Percentiles rank a stretch among this genome's conserved stretches.
Conservation (phyloP, 23 tunicate genomes). For the Oikopleura vanhoeffeni region DNA sequence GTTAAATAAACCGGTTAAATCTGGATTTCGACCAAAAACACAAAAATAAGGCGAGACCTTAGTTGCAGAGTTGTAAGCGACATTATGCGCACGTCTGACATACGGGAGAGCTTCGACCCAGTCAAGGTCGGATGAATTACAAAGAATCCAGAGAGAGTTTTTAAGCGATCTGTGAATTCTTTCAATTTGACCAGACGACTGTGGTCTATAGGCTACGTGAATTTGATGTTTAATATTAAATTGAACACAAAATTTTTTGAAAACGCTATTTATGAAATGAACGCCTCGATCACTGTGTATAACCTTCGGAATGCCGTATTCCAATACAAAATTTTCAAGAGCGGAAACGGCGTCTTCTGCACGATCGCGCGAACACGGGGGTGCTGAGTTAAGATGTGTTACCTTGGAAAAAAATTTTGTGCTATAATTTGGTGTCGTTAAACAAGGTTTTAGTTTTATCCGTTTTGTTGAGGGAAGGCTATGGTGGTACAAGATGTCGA, state of each 20-base stretch:
- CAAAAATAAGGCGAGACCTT: background rate
- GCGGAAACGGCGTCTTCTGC: too few relatives aligned
- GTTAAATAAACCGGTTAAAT: background rate
- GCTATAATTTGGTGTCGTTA: too few relatives aligned
- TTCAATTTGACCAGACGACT: too few relatives aligned
- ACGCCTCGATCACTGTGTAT: background rate
- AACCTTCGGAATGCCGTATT: background rate
- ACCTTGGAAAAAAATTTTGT: too few relatives aligned
- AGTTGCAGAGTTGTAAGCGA: background rate
- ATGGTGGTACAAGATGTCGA: too few relatives aligned
- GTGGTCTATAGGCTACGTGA: too few relatives aligned
- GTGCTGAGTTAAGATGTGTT: too few relatives aligned
- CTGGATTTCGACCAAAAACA: background rate
- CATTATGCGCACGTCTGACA: background rate
- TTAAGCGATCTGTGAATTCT: background rate
- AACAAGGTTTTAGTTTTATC: background rate
- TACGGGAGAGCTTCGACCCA: background rate
- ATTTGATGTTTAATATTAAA: too few relatives aligned
- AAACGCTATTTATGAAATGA: too few relatives aligned
- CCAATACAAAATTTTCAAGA: background rate
- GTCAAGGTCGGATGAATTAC: background rate
- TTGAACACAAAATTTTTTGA: too few relatives aligned
- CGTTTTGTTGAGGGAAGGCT: too few relatives aligned
- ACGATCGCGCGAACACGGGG: too few relatives aligned
- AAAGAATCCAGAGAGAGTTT: background rate